Percentiles rank a stretch among this genome's conserved stretches.
phyloP scores from a whole-genome alignment of 2,888 invertebrate genomes.

The Malachius bipustulatus region DNA sequence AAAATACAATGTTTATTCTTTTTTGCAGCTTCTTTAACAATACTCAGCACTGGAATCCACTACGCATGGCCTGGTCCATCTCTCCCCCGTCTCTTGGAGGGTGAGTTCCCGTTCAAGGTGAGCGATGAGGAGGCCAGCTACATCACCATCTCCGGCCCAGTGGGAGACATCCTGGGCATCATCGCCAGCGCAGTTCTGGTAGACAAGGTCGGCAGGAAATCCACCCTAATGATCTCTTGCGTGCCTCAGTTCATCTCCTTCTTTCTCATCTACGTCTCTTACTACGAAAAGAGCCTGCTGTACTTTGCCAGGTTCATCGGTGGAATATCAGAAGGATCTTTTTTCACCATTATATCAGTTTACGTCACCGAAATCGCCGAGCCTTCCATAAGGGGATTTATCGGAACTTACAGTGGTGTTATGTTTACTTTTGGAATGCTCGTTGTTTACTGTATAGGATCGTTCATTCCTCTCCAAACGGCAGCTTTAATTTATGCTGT shows the following conservation, averaged over 20 bases:
- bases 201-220: constrained; percentile 54
- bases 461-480: constrained; percentile 41
- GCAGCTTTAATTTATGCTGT: constrained; percentile 44
- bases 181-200: constrained; percentile 49
- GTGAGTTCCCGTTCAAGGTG: constrained; percentile 31
- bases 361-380: constrained; percentile 52
- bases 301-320: constrained; percentile 42
- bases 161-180: constrained; percentile 52
- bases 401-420: constrained; percentile 50
- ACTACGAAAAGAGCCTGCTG: constrained; percentile 44
- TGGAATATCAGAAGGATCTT: constrained; percentile 43
- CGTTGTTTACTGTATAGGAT: constrained; percentile 48
- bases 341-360: constrained; percentile 40
- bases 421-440: constrained; percentile 46
- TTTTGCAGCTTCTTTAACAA: constrained; percentile 28
- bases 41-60: constrained; percentile 33
- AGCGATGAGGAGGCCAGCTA: constrained; percentile 44
- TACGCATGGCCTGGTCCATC: constrained; percentile 51
- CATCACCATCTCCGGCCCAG: constrained; percentile 52
- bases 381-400: constrained; percentile 44
- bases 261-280: constrained; percentile 52
- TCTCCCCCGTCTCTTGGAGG: constrained; percentile 40
- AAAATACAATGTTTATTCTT: no score
- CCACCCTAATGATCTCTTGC: constrained; percentile 47
- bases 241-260: constrained; percentile 42